phyloP scores from a whole-genome alignment of 2,797 vertebrate species.

The Gymnodraco acuticeps region DNA sequence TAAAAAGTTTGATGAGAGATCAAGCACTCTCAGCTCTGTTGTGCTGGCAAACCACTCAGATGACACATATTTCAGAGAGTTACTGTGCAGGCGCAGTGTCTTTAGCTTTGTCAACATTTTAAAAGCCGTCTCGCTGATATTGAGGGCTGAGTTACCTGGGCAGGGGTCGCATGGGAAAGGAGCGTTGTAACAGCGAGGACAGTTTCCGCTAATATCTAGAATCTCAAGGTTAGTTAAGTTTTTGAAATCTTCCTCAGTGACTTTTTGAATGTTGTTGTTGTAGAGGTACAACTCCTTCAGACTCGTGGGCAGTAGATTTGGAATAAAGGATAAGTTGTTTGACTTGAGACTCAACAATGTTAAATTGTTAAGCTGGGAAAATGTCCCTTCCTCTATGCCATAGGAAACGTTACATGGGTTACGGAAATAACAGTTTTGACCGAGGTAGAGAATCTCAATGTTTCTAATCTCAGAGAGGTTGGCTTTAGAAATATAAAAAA shows the following conservation, averaged over 20 bases:
- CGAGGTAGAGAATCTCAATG: constrained; percentile 89
- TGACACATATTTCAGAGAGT: constrained; percentile 87
- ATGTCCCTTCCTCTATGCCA: constrained; percentile 86
- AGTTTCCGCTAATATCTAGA: constrained; percentile 95
- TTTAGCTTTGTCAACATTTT: constrained; percentile 85
- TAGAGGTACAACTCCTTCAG: constrained; percentile 93
- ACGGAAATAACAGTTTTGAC: constrained; percentile 96
- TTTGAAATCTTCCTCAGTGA: constrained; percentile 86
- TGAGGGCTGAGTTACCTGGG: constrained; percentile 78
- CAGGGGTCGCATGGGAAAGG: constrained; percentile 93
- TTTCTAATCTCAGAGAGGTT: constrained; percentile 88
- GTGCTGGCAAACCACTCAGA: constrained; percentile 87
- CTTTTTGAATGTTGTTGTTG: constrained; percentile 89
- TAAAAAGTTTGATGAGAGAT: constrained; percentile 94
- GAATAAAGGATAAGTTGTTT: constrained; percentile 92
- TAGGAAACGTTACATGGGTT: constrained; percentile 94
- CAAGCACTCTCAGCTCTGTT: constrained; percentile 86
- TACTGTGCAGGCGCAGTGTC: constrained; percentile 91
- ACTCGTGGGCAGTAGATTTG: constrained; percentile 84
- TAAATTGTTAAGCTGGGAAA: constrained; percentile 86
- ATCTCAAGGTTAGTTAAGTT: constrained; percentile 88
- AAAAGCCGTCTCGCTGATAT: constrained; percentile 87
- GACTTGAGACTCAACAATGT: constrained; percentile 91
- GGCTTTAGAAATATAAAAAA: constrained; percentile 84
- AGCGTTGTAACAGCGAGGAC: constrained; percentile 93